Base-by-base conservation (phyloP, 2,888 invertebrate species). In the Ctenicera cuprea region DNA sequence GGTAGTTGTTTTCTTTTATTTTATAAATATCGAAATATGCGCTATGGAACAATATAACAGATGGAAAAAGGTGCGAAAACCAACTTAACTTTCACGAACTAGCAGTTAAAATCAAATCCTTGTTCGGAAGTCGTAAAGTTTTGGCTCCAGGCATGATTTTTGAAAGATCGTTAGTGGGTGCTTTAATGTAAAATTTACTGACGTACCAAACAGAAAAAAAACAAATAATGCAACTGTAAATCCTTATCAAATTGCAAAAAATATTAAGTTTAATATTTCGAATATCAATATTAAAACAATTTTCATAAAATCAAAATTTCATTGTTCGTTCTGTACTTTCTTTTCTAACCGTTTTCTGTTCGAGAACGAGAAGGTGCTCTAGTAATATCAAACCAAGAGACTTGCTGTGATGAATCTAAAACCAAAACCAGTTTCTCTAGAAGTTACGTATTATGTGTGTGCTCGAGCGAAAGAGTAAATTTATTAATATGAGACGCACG, bases 401-500 rank as follows among this genome's bases (percentile, higher is more conserved):
- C 48, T 48, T 30, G 54, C 48, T 48, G 48, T 16, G 16, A 48
- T 48, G 48, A 8, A 18, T 18, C 11, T 18, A 37, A 16, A n/a
- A 18, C n/a, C 3, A 33, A 57, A 59, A 59, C 59, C 59, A 59
- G 59, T 48, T 33, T 37, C 33, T 61, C 43, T 61, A 61, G 26
- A 37, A 14, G 48, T 45, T 33, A 48, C 26, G 43, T 57, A 18
- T 5, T 33, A 33, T 9, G 33, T 33, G 33, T 33, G 16, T 57
- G 20, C 16, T 3, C 20, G 48, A 64, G 14, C 4, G 43, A 33
- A 48, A 64, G 5, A 7, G 16, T 12, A 18, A 33, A 48, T 48
- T 64, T 64, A 64, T 64, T 48, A 64, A 48, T 64, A 48, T 48
- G 43, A 64, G 63, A 64, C 48, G 63, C 26, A 45, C 26, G 63